phyloP scores from a whole-genome alignment of 1,140 invertebrate species.

The Neodiprion lecontei region DNA sequence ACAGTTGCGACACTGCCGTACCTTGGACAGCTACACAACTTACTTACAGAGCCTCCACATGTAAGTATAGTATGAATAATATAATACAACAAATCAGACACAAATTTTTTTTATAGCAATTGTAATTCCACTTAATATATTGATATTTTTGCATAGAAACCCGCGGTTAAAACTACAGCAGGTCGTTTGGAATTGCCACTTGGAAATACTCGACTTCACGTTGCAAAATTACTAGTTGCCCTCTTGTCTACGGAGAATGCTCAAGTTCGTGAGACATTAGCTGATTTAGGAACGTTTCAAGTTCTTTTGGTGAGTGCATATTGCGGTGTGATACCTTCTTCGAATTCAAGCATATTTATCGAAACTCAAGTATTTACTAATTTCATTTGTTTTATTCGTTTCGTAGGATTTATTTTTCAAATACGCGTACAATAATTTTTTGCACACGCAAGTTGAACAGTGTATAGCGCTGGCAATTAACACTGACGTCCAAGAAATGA shows the following conservation, averaged over 20 bases:
- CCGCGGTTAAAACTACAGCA: slow-evolving; percentile 69
- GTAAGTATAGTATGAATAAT: slow-evolving; percentile 58
- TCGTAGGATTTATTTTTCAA: slow-evolving; percentile 82
- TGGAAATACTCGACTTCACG: slow-evolving; percentile 78
- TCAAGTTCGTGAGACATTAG: slow-evolving; percentile 64
- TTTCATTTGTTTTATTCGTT: slow-evolving; percentile 12
- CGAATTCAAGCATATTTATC: neutral
- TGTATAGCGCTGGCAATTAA: slow-evolving; percentile 74
- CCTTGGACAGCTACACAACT: slow-evolving; percentile 74
- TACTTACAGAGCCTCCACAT: slow-evolving; percentile 77
- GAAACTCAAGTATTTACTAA: slow-evolving; percentile 10
- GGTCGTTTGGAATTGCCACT: slow-evolving; percentile 75
- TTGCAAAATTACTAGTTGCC: slow-evolving; percentile 75
- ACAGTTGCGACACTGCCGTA: slow-evolving; percentile 70
- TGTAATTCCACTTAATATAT: slow-evolving; percentile 1
- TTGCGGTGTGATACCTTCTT: slow-evolving; percentile 6
- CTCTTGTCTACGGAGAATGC: slow-evolving; percentile 73
- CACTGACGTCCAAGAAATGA: slow-evolving; percentile 50
- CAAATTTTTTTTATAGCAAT: slow-evolving; percentile 39
- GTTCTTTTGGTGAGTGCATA: slow-evolving; percentile 67
- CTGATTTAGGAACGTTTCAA: slow-evolving; percentile 66
- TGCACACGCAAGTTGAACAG: slow-evolving; percentile 84
- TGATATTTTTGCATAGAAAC: slow-evolving; percentile 56
- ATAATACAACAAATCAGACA: slow-evolving; percentile 11
- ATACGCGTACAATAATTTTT: slow-evolving; percentile 88